phyloP scores from a whole-genome alignment of 2,797 vertebrate genomes.

The Premnoplex brunnescens region DNA sequence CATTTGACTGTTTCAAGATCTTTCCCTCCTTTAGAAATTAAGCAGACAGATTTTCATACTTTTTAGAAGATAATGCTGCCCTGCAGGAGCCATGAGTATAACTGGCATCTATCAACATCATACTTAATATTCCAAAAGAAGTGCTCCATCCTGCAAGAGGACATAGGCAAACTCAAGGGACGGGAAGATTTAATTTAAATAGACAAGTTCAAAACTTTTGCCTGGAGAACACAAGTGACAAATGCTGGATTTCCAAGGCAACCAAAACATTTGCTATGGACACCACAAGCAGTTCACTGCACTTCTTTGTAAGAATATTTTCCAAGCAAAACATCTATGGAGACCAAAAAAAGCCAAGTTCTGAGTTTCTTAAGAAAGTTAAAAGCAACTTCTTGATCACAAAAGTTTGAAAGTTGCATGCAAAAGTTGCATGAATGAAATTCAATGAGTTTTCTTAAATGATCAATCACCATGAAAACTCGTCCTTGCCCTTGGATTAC shows the following conservation, averaged over 20 bases:
- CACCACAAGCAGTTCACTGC: neutral
- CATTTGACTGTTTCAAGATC: neutral
- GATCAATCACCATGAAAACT: neutral
- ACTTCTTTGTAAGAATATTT: neutral
- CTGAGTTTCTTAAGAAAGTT: neutral
- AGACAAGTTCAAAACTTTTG: slow-evolving; percentile 37
- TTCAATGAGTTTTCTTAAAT: neutral
- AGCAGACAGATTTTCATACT: neutral
- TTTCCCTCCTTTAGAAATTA: neutral
- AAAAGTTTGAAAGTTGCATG: neutral
- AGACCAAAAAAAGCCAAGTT: neutral
- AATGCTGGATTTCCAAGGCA: slow-evolving; percentile 8
- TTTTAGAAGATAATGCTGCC: neutral
- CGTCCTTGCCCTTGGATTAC: neutral
- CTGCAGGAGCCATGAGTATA: neutral
- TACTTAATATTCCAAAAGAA: neutral
- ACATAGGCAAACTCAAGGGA: neutral
- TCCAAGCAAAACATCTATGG: neutral
- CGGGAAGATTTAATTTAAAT: slow-evolving; percentile 3
- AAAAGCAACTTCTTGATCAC: neutral
- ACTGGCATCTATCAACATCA: slow-evolving; percentile 20
- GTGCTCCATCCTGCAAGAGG: neutral
- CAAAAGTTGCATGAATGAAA: neutral
- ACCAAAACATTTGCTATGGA: neutral
- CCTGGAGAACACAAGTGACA: neutral